Percentiles rank a stretch among this genome's conserved stretches.
phyloP scores from a whole-genome alignment of 2,113 vertebrate species.

The Hucho hucho region DNA sequence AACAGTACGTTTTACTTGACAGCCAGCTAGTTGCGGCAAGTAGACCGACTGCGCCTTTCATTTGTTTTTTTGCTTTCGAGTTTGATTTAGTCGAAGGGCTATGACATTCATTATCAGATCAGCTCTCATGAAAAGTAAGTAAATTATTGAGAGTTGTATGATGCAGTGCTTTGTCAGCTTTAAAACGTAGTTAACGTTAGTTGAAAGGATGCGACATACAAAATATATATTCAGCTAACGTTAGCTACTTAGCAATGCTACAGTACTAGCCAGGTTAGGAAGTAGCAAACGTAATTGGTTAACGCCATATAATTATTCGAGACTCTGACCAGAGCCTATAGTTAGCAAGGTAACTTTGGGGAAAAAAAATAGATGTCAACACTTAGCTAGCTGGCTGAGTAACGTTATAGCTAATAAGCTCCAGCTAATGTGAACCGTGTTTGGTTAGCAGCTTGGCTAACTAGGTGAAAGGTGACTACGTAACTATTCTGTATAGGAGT shows the following conservation, averaged over 20 bases:
- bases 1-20: background rate
- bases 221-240: too few relatives aligned
- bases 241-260: background rate
- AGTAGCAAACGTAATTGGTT: background rate
- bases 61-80: background rate
- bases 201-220: too few relatives aligned
- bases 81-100: constrained; percentile 2
- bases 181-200: background rate
- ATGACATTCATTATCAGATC: constrained; percentile 42
- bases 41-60: background rate
- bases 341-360: background rate
- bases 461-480: too few relatives aligned
- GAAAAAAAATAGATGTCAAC: too few relatives aligned
- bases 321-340: background rate
- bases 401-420: too few relatives aligned
- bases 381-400: too few relatives aligned
- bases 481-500: too few relatives aligned
- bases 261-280: too few relatives aligned
- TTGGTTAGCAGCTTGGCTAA: too few relatives aligned
- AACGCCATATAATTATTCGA: too few relatives aligned
- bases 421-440: too few relatives aligned
- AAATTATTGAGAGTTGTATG: background rate
- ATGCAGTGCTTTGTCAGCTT: background rate
- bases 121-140: constrained; percentile 41
- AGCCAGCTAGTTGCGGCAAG: background rate